Base-by-base conservation (phyloP, 2,797 vertebrate species). In the Synaphobranchus kaupii region DNA sequence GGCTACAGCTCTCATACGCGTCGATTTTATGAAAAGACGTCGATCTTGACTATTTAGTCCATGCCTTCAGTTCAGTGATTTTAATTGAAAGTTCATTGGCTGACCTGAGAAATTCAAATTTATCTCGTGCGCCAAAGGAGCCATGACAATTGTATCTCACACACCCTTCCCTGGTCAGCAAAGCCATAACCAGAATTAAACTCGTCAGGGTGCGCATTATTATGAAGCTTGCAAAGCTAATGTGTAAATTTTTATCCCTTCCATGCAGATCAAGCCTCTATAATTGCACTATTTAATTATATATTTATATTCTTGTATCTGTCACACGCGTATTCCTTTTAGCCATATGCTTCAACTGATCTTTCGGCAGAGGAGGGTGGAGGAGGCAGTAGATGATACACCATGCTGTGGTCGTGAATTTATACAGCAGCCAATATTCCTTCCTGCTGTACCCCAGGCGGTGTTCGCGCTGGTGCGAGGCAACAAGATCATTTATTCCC, bases 121-220 rank as follows among this genome's bases (percentile, higher is more conserved):
- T 81, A 81, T n/a, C 22, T 10, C 8, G 8, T n/a, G 78, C 78
- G 78, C 47, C 78, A 8, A 81, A 81, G n/a, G 78, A 47, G 47
- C 47, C 20, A 8, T n/a, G 78, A 48, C 50, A 50, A 81, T 81
- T 81, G 47, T 50, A 48, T 10, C 44, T n/a, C 78, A 81, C 44
- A 13, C 47, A 20, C 22, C 17, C 78, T 81, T 44, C 20, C 20
- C 47, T 10, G 78, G 44, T 81, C 78, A 81, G 47, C 22, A 81
- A 47, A 81, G 78, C n/a, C 78, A 50, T 81, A 81, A 81, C 78
- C 78, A 22, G 78, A 81, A 81, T 81, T 81, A 50, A 48, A 48
- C 78, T 50, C 78, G 9, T 50, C 78, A 50, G 78, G 44, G 78
- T 9, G 25, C 50, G 47, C 78, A 50, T 81, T 50, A 50, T 81